Evolutionary conservation across 1,140 invertebrate genomes (phyloP), one percentile per base, ranked within the genome.

Genomic region (Hycleus cichorii): DNA sequence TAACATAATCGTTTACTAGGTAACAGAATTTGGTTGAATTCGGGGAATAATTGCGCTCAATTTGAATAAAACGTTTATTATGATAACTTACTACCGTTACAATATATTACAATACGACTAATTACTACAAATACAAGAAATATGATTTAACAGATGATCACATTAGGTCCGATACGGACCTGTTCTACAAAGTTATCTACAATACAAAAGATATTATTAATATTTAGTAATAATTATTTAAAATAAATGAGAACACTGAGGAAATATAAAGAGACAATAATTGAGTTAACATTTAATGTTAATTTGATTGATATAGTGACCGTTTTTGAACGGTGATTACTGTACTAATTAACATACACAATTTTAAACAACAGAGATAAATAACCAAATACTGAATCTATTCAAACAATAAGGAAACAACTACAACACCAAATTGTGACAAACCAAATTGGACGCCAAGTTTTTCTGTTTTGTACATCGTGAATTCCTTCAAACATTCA

Each of bases 161-260:
- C 57, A 53, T 55, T 58, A 57, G 58, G 63, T 66, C 63, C 64
- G 64, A 66, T 66, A 62, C 64, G 63, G 62, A 66, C 64, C 60
- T 64, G 58, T 55, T 52, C 54, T 57, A 57, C 56, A 38, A 56
- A 48, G 47, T 48, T 66, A 64, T 64, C 59, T 66, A 64, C 62
- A 66, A 49, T 46, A 53, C 46, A 63, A 65, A 60, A 38, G 57
- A 58, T 59, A 61, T 55, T 57, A 47, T 32, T 58, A 60, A 52
- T 60, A 49, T 59, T 58, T 43, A 57, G 50, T 47, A 42, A 50
- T 48, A 63, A 53, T 32, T 32, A 7, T 32, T 5, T 7, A 32
- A 32, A 32, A 32, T 5, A 32, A 32, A 32, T 5, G 7, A 32
- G 32, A 32, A 32, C 7, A 32, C 4, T 32, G 32, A 32, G 32